A percentile compares a stretch with the other conserved stretches of the same genome.
Conservation (phyloP, 2,113 vertebrate species). For the Phylloscopus trochiloides region DNA sequence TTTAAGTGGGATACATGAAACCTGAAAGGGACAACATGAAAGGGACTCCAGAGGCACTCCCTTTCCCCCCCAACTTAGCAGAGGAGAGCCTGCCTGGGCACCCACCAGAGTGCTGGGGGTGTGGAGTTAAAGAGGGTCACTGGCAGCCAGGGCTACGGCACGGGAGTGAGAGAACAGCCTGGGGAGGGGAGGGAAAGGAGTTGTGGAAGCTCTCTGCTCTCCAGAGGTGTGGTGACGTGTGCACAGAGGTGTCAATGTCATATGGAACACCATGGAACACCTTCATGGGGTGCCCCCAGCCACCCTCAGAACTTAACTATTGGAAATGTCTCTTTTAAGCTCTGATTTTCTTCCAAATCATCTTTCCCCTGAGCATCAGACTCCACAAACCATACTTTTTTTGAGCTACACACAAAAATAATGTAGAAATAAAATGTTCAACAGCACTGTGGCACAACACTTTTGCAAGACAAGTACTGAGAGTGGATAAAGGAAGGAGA, state of each 20-base stretch:
- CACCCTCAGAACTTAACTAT: neutral
- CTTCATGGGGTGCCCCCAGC: accelerated
- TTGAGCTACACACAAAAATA: neutral
- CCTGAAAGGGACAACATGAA: neutral
- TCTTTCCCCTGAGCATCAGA: neutral
- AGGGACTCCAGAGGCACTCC: neutral
- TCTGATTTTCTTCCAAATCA: neutral
- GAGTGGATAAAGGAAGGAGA: neutral
- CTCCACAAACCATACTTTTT: neutral
- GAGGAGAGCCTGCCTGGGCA: neutral
- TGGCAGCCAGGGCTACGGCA: neutral
- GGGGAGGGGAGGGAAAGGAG: neutral
- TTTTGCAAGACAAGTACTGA: neutral
- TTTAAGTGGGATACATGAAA: no score
- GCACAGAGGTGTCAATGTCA: neutral
- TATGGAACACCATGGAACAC: neutral
- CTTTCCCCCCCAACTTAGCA: neutral
- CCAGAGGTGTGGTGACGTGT: accelerated
- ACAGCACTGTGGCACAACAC: neutral
- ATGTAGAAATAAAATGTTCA: neutral
- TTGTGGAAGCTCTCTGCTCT: neutral
- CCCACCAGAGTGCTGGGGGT: no score
- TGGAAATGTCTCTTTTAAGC: neutral
- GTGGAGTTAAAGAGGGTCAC: neutral
- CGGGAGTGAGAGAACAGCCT: accelerated